phyloP scores from a whole-genome alignment of 1,140 invertebrate species.

The Plodia interpunctella region DNA sequence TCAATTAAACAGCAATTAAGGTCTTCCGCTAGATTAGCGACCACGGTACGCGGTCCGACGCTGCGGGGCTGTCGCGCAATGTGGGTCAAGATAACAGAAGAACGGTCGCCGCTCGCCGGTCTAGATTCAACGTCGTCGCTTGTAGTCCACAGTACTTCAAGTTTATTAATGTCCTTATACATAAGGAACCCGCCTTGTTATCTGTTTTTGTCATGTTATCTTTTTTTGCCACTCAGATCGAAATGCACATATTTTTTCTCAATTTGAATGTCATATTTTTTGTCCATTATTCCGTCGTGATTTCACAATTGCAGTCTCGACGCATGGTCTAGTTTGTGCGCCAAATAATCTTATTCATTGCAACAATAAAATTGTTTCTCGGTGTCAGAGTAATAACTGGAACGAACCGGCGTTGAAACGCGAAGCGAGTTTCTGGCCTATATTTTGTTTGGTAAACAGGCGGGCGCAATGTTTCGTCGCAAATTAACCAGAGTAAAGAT shows the following conservation, averaged over 20 bases:
- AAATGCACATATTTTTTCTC: neutral
- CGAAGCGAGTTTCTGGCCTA: neutral
- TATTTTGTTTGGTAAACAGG: slow-evolving; percentile 13
- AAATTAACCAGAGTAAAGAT: neutral
- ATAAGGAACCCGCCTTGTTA: too few species aligned
- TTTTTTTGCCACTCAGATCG: neutral
- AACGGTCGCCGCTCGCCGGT: slow-evolving; percentile 22
- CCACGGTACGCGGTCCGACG: slow-evolving; percentile 28
- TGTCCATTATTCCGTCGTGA: slow-evolving; percentile 6
- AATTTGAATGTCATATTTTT: neutral
- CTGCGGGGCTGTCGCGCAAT: slow-evolving; percentile 48
- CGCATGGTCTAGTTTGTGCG: neutral
- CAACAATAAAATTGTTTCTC: slow-evolving; percentile 6
- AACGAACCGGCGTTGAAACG: neutral
- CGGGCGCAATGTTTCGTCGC: slow-evolving; percentile 13
- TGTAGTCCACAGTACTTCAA: neutral
- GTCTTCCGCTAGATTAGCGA: slow-evolving; percentile 39
- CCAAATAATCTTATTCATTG: slow-evolving; percentile 1
- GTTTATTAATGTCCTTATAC: neutral
- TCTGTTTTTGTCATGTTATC: neutral
- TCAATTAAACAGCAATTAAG: slow-evolving; percentile 35
- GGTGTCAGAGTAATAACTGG: neutral
- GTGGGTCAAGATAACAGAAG: slow-evolving; percentile 62
- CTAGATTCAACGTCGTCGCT: slow-evolving; percentile 16
- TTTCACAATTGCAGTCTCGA: slow-evolving; percentile 3